Conservation (phyloP, 2,797 vertebrate species). For the Sebastes elongatus region DNA sequence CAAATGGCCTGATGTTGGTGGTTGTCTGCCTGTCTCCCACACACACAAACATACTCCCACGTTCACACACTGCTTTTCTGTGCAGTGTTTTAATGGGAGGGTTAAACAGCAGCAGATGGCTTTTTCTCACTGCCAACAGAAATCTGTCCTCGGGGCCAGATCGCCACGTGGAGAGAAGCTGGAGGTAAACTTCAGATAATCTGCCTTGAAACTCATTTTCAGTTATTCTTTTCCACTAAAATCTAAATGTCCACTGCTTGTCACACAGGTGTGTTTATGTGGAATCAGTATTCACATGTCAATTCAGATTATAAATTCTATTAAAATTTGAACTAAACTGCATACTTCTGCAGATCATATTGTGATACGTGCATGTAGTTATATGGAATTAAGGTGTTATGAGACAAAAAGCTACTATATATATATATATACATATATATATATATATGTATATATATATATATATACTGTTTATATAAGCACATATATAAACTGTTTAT, state of each 20-base stretch:
- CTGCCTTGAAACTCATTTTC: background rate
- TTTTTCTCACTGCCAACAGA: slow-evolving; percentile 77
- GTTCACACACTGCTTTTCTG: slow-evolving; percentile 34
- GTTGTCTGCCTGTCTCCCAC: background rate
- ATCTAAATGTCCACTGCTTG: background rate
- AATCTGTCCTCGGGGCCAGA: slow-evolving; percentile 63
- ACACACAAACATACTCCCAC: slow-evolving; percentile 17
- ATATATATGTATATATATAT: no score
- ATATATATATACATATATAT: no score
- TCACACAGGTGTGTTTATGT: background rate
- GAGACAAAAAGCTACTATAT: no score
- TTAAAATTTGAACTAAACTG: slow-evolving; percentile 1
- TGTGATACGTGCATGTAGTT: no score
- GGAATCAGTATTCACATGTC: background rate
- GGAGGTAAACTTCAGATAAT: slow-evolving; percentile 55
- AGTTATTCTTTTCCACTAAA: background rate
- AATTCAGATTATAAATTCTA: background rate
- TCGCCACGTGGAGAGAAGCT: slow-evolving; percentile 71
- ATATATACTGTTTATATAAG: no score
- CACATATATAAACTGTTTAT: no score
- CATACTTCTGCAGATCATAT: no score
- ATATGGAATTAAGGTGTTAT: accelerated
- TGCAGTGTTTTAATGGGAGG: slow-evolving; percentile 67
- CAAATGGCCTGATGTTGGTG: background rate
- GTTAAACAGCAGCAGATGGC: slow-evolving; percentile 78